phyloP scores from a whole-genome alignment of 2,113 vertebrate species.

The Mustelus asterias region DNA sequence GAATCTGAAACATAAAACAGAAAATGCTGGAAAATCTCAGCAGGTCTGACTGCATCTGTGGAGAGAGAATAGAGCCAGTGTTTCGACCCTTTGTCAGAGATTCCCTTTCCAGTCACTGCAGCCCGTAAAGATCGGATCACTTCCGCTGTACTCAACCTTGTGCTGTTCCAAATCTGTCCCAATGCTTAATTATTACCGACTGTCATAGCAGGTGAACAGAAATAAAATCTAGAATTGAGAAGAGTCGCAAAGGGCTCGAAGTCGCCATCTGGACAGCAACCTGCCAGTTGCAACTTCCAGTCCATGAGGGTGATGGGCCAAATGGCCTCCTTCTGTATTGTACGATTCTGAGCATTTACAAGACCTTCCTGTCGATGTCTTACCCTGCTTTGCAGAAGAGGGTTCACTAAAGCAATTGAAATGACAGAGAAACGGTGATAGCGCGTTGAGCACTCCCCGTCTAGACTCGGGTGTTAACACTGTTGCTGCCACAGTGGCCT shows the following conservation, averaged over 20 bases:
- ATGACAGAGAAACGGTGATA: background rate
- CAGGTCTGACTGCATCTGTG: too few species aligned
- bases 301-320: background rate
- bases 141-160: background rate
- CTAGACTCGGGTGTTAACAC: background rate
- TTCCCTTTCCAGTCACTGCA: background rate
- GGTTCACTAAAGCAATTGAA: background rate
- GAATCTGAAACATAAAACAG: too few species aligned
- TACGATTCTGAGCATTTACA: background rate
- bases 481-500: background rate
- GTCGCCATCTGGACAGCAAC: background rate
- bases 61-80: too few species aligned
- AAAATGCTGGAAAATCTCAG: too few species aligned
- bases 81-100: background rate
- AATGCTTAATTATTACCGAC: background rate
- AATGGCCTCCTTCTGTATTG: background rate
- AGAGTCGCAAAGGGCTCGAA: background rate
- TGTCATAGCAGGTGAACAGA: background rate
- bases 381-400: background rate
- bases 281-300: background rate
- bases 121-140: background rate
- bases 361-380: background rate
- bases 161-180: background rate
- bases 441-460: background rate
- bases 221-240: background rate